Evolutionary conservation across 2,113 vertebrate genomes (phyloP).

Genomic region (Casuarius casuarius): DNA sequence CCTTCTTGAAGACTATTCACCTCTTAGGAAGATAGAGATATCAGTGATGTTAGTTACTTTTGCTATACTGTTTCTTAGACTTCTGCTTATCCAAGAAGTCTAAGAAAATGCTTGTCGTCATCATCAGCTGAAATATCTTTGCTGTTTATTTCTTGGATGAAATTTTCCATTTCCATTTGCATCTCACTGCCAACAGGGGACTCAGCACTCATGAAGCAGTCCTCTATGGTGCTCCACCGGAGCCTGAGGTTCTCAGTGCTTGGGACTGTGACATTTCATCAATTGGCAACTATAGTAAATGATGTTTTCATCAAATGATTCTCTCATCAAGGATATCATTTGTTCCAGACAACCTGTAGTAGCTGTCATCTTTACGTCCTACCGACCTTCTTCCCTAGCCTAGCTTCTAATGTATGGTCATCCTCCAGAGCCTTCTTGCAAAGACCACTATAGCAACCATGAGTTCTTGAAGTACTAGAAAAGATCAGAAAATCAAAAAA

Average conservation of each 20-base stretch:
- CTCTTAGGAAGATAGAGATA: background rate
- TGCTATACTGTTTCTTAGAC: background rate
- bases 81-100: background rate
- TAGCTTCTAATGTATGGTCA: background rate
- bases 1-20: background rate
- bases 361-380: background rate
- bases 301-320: background rate
- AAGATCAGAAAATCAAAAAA: background rate
- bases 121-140: background rate
- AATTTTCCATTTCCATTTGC: background rate
- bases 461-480: background rate
- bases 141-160: background rate
- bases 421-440: background rate
- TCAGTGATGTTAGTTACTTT: background rate
- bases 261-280: background rate
- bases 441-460: background rate
- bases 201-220: background rate
- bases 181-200: background rate
- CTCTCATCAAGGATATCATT: background rate
- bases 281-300: background rate
- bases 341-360: background rate
- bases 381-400: background rate
- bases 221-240: background rate
- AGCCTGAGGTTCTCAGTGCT: fast-evolving
- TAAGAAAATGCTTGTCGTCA: background rate